Conservation (phyloP, 2,888 invertebrate genomes). For the Ophion costatus region DNA sequence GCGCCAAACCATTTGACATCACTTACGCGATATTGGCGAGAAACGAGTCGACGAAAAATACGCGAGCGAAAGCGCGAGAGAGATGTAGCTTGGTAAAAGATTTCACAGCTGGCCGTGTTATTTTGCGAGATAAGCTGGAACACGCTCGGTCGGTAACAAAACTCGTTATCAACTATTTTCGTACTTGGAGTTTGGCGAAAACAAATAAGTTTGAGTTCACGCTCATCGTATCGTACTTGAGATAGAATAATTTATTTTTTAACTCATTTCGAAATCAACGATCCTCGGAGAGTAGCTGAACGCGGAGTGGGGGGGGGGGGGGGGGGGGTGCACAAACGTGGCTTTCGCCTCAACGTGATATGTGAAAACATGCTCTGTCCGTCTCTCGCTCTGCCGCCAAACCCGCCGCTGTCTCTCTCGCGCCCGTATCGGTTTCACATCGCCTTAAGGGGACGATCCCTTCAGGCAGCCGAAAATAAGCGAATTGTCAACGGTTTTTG, state of each 20-base stretch:
- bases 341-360: not conserved
- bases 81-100: conserved; percentile 8
- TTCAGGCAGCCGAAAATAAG: too few relatives aligned
- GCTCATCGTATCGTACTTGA: not conserved
- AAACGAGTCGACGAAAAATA: not conserved
- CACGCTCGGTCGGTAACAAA: not conserved
- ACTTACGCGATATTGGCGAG: not conserved
- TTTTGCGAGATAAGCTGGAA: conserved; percentile 17
- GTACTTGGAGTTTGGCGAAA: too few relatives aligned
- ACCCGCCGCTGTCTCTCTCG: not conserved
- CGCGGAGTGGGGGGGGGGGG: not conserved
- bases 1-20: conserved; percentile 28
- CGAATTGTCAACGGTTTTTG: too few relatives aligned
- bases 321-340: not conserved
- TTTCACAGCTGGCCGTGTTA: conserved; percentile 56
- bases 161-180: not conserved
- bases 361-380: not conserved
- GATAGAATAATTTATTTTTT: not conserved
- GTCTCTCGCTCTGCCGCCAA: too few relatives aligned
- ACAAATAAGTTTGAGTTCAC: too few relatives aligned
- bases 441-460: not conserved
- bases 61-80: not conserved
- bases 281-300: not conserved
- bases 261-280: not conserved
- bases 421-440: not conserved